phyloP scores from a whole-genome alignment of 2,797 vertebrate genomes.

The Pelobates cultripes region DNA sequence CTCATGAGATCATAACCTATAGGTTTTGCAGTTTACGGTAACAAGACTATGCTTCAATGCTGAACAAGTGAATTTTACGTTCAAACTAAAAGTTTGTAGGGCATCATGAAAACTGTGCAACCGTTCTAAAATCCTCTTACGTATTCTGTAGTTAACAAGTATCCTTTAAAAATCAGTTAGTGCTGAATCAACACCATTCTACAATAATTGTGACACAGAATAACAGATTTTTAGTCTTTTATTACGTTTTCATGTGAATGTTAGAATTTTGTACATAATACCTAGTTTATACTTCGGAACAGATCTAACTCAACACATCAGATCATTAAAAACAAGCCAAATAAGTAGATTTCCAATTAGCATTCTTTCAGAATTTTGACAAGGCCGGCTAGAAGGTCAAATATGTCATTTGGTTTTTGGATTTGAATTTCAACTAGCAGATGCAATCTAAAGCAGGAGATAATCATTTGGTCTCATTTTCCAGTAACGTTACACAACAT shows the following conservation, averaged over 20 bases:
- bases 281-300: constrained; percentile 78
- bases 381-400: constrained; percentile 70
- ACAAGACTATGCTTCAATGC: too few relatives aligned
- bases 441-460: constrained; percentile 74
- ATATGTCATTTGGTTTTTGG: constrained; percentile 70
- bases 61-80: too few relatives aligned
- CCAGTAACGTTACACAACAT: constrained; percentile 62
- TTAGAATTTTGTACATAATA: constrained; percentile 91
- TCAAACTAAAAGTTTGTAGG: too few relatives aligned
- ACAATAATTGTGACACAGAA: constrained; percentile 28
- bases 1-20: too few relatives aligned
- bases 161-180: too few relatives aligned
- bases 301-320: constrained; percentile 76
- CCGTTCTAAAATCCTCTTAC: too few relatives aligned
- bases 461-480: constrained; percentile 64
- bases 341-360: constrained; percentile 66
- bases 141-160: too few relatives aligned
- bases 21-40: too few relatives aligned
- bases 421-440: constrained; percentile 66
- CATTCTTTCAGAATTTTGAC: constrained; percentile 64
- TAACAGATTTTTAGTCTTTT: constrained; percentile 75
- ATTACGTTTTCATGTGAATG: constrained; percentile 87
- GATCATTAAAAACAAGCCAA: constrained; percentile 72
- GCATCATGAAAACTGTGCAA: too few relatives aligned
- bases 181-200: too few relatives aligned